Evolutionary conservation across 2,797 vertebrate species (phyloP), one percentile per base, ranked within the genome.

Genomic region (Malurus leucopterus): DNA sequence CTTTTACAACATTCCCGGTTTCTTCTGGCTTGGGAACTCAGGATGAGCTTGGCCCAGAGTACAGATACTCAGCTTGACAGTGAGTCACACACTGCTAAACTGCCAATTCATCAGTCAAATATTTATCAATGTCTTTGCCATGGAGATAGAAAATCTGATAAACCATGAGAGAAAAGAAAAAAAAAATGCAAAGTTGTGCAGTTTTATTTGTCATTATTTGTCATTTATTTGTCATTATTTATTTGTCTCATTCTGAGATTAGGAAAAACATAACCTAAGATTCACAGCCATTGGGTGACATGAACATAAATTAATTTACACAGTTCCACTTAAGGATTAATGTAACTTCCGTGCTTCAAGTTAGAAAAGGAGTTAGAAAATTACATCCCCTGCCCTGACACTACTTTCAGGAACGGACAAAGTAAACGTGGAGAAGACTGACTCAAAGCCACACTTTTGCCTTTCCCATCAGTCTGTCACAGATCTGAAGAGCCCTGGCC

Each of bases 21-120:
- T 94, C 92, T 95, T 90, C 92, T 94, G 82, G 90, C 92, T 92
- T 96, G 94, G 94, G 95, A 96, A 95, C 71, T 70, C 32, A 34
- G 83, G 88, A 91, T 91, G 80, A 91, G 90, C 87, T 92, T 94
- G 93, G 91, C 85, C 57, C 32, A 0, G 38, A 84, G 84, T 87
- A 88, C 87, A 92, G 94, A 89, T 86, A 75, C 74, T 88, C 72
- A 64, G 82, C 64, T 91, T 86, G 91, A 83, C 11, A 11, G 50
- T 91, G 94, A 95, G 41, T 95, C 93, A 93, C 44, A 20, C 2
- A 0, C 73, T 78, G 26, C 65, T 59, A 36, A 94, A 90, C 53
- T 90, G 87, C 67, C 59, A 63, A 20, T 89, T 93, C 86, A 81
- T 92, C 88, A 87, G 50, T 80, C 85, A 70, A 78, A 78, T 89